Evolutionary conservation across 1,140 invertebrate genomes (phyloP).

Genomic region (Drosophila pallidifrons): DNA sequence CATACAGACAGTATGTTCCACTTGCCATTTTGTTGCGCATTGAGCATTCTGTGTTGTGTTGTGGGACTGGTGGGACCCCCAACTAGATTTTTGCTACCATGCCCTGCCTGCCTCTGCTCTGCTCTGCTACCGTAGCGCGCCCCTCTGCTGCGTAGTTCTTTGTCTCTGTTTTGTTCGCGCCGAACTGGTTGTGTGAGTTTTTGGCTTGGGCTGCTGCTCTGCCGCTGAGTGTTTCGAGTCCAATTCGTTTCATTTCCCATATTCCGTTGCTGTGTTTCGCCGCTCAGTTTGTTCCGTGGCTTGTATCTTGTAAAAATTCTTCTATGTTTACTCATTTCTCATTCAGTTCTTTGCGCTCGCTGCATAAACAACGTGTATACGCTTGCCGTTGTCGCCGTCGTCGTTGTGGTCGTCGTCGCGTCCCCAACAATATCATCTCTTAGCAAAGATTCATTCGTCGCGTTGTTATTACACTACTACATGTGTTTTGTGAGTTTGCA

Average conservation of each 20-base stretch:
- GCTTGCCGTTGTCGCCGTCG: conserved; percentile 34
- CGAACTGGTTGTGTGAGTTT: conserved; percentile 81
- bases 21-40: conserved; percentile 66
- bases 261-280: conserved; percentile 28
- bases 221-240: conserved; percentile 22
- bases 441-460: conserved; percentile 13
- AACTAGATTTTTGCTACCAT: conserved; percentile 75
- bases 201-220: conserved; percentile 40
- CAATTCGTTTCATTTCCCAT: conserved; percentile 24
- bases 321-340: conserved; percentile 71
- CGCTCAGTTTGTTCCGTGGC: conserved; percentile 38
- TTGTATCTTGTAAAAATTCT: conserved; percentile 77
- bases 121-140: conserved; percentile 12
- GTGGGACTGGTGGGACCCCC: conserved; percentile 55
- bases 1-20: conserved; percentile 44
- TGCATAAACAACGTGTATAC: conserved; percentile 71
- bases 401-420: conserved; percentile 38
- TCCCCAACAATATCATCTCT: conserved; percentile 25
- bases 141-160: conserved; percentile 57
- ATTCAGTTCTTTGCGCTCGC: conserved; percentile 78
- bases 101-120: conserved; percentile 12
- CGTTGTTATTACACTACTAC: conserved; percentile 46
- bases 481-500: conserved; percentile 55
- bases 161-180: conserved; percentile 60
- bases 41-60: conserved; percentile 43